Percentiles rank a stretch among this genome's conserved stretches.
Conservation (phyloP, 2,888 invertebrate species). For the Cancer borealis region DNA sequence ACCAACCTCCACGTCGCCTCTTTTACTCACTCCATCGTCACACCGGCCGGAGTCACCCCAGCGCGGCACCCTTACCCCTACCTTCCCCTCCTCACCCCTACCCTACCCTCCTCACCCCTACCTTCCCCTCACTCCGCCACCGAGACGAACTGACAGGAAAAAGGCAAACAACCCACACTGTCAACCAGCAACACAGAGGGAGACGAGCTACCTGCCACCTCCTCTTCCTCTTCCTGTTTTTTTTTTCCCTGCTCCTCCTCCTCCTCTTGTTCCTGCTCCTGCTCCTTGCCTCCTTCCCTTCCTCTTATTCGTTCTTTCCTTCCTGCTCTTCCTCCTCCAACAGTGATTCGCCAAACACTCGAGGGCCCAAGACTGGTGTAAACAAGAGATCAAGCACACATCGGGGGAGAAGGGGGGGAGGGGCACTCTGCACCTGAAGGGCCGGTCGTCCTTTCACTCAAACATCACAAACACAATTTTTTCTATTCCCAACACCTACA, state of each 20-base stretch:
- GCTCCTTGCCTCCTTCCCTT: background rate
- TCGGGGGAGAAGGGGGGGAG: background rate
- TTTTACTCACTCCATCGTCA: too few relatives aligned
- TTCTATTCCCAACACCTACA: background rate
- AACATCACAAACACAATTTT: background rate
- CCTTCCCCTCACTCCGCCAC: background rate
- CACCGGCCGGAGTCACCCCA: too few relatives aligned
- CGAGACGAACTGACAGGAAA: background rate
- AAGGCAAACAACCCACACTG: background rate
- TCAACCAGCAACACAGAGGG: background rate
- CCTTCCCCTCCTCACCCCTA: background rate
- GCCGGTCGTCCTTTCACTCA: background rate
- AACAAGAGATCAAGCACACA: background rate
- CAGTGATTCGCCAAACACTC: slow-evolving; percentile 11
- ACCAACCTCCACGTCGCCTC: too few relatives aligned
- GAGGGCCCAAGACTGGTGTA: background rate
- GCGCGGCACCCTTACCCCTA: background rate
- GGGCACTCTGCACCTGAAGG: background rate
- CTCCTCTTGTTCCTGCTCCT: too few relatives aligned
- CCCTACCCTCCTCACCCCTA: background rate
- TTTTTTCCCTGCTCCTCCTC: too few relatives aligned
- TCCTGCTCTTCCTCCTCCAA: slow-evolving; percentile 10
- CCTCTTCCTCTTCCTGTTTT: background rate
- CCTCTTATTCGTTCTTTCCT: background rate
- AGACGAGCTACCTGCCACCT: background rate